Evolutionary conservation across 2,113 vertebrate species (phyloP).

Genomic region (Asarcornis scutulata): DNA sequence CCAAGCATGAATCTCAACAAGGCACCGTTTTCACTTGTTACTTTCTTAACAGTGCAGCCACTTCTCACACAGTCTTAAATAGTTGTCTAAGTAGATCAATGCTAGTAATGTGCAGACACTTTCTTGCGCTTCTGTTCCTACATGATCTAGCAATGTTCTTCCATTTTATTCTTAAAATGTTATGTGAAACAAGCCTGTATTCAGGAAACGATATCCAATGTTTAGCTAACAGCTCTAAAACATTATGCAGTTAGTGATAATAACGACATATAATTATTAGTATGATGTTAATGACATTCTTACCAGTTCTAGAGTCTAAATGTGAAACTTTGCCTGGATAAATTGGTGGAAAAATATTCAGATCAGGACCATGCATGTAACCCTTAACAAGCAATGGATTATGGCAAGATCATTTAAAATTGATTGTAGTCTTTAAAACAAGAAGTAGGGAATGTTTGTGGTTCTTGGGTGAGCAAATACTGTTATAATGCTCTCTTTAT

Average conservation of each 20-base stretch:
- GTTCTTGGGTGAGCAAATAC: slow-evolving; percentile 37
- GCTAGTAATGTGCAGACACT: slow-evolving; percentile 17
- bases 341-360: neutral
- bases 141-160: neutral
- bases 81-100: slow-evolving; percentile 5
- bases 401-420: neutral
- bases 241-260: neutral
- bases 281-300: neutral
- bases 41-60: slow-evolving; percentile 41
- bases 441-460: slow-evolving; percentile 37
- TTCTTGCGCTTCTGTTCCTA: slow-evolving; percentile 8
- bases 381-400: neutral
- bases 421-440: neutral
- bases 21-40: slow-evolving; percentile 79
- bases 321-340: neutral
- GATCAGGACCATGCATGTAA: neutral
- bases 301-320: neutral
- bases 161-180: neutral
- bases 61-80: slow-evolving; percentile 65
- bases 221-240: neutral
- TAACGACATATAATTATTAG: neutral
- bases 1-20: slow-evolving; percentile 91
- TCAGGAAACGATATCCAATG: neutral
- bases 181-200: neutral
- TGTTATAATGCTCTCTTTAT: slow-evolving; percentile 55